phyloP scores from a whole-genome alignment of 2,113 vertebrate genomes.

The Tamias sibiricus region DNA sequence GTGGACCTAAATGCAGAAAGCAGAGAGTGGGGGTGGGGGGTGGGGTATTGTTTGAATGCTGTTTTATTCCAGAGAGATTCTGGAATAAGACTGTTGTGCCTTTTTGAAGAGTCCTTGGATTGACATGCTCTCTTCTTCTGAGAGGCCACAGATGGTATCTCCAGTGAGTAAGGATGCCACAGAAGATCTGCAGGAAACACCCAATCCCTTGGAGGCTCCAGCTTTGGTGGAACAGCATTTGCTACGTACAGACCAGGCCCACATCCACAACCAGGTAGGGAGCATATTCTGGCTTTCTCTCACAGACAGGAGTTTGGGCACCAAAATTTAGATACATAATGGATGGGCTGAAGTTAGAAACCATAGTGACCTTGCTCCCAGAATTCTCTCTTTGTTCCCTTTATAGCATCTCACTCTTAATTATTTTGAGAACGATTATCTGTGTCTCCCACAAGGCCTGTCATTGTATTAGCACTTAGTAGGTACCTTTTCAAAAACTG shows the following conservation, averaged over 20 bases:
- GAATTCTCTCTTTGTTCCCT: background rate
- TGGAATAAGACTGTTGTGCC: background rate
- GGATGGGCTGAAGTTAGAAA: background rate
- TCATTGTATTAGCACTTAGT: background rate
- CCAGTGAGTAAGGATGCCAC: background rate
- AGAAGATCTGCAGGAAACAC: conserved; percentile 47
- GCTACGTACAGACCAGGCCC: conserved; percentile 74
- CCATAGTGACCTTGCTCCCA: background rate
- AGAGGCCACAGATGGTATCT: conserved; percentile 78
- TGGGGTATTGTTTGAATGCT: background rate
- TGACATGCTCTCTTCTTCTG: conserved; percentile 75
- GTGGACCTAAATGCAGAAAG: background rate
- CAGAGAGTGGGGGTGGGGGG: background rate
- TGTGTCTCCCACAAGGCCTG: background rate
- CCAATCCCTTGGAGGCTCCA: conserved; percentile 38
- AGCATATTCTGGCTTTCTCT: background rate
- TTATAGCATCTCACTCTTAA: background rate
- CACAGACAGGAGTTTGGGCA: background rate
- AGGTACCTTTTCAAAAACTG: background rate
- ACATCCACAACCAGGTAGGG: conserved; percentile 80
- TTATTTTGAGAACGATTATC: background rate
- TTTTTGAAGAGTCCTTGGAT: conserved; percentile 62
- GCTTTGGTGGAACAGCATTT: conserved; percentile 68
- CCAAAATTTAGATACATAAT: background rate
- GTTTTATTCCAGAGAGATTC: conserved; percentile 47